Percentiles rank a stretch among this genome's conserved stretches.
phyloP scores from a whole-genome alignment of 92 coral and sea anemone genomes.

The Siderastrea siderea region DNA sequence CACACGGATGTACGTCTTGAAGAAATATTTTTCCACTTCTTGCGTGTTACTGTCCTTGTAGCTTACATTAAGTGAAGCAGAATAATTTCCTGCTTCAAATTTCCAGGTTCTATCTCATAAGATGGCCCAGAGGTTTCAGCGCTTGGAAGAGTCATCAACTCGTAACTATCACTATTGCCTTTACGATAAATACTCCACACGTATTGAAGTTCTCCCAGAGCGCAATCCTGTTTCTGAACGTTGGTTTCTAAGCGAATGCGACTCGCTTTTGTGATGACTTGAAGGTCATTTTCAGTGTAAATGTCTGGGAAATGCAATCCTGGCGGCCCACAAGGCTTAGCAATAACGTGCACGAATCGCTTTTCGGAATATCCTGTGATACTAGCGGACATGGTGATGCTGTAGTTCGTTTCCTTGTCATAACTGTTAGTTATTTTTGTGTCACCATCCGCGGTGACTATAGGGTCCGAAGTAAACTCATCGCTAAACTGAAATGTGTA shows the following conservation, averaged over 20 bases:
- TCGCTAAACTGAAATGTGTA: constrained; percentile 66
- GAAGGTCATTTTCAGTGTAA: constrained; percentile 25
- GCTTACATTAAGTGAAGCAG: constrained; percentile 64
- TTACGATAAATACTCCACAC: constrained; percentile 50
- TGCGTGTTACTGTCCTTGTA: constrained; percentile 5
- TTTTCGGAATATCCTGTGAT: constrained; percentile 7
- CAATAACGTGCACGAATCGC: constrained; percentile 41
- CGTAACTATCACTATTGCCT: background rate
- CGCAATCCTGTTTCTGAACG: constrained; percentile 16
- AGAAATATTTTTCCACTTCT: constrained; percentile 19
- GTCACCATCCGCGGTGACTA: constrained; percentile 31
- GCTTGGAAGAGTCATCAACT: background rate
- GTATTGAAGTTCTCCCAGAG: constrained; percentile 24
- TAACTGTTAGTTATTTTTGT: constrained; percentile 43
- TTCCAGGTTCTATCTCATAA: constrained; percentile 18
- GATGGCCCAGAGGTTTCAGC: background rate
- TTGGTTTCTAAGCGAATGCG: constrained; percentile 21
- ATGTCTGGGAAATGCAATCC: constrained; percentile 42
- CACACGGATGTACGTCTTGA: constrained; percentile 64
- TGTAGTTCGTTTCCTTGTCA: constrained; percentile 1
- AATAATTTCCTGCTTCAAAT: constrained; percentile 55
- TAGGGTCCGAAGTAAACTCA: background rate
- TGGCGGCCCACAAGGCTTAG: constrained; percentile 56
- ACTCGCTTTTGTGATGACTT: constrained; percentile 47
- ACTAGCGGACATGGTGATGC: constrained; percentile 50